Base-by-base conservation (phyloP, 2,797 vertebrate species). In the Urophycis tenuis region DNA sequence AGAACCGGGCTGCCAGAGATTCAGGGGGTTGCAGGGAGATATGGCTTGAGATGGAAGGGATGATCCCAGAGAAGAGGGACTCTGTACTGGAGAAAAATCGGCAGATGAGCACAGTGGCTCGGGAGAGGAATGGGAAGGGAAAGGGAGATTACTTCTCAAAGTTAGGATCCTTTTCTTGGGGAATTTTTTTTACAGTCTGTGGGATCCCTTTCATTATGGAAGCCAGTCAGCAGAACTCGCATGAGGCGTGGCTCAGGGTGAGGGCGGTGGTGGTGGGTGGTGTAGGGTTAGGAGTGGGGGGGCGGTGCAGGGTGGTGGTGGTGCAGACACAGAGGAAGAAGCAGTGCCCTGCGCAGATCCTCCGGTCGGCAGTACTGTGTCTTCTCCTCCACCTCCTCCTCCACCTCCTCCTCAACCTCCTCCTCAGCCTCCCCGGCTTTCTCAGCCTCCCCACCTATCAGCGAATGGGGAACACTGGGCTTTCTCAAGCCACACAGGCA, bases 401-500 rank as follows among this genome's bases (percentile, higher is more conserved):
- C 41, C 14, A 3, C 41, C 41, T 35, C 34, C 34, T 35, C 34
- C n/a, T n/a, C n/a, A n/a, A n/a, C 14, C 45, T 12, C 3, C 45
- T 12, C 3, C 3, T 3, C 45, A 6, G 5, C 41, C 41, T 2
- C 15, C 17, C 1, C 15, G 17, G 19, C 45, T 17, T 19, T 17
- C 89, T 88, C 83, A 80, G 83, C 86, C 79, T 78, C 88, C 81
- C 77, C 81, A 76, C 85, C 89, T 88, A 88, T 92, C 88, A 88
- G 78, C 88, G 88, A 78, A 79, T 81, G 81, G 86, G 75, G 78
- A 88, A 87, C 83, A 81, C 80, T 49, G 84, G 72, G 76, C 86
- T 88, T 91, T 92, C 90, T 91, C 91, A 92, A 88, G 89, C 88
- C 92, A 86, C 82, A 82, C 88, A 89, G 92, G 89, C 91, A 85